phyloP scores from a whole-genome alignment of 64 coral and sea anemone species.

The Actinia tenebrosa region DNA sequence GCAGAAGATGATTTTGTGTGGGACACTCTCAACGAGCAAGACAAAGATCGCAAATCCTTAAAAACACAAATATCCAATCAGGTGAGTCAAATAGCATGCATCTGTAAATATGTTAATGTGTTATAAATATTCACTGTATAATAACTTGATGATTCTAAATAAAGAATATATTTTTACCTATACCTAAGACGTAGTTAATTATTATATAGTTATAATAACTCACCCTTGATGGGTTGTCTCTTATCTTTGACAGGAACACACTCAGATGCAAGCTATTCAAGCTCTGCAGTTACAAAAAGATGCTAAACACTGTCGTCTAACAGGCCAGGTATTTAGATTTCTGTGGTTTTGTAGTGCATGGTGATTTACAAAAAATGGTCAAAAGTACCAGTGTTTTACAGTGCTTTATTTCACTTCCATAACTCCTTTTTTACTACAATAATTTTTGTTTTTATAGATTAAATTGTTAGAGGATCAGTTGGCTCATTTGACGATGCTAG shows the following conservation, averaged over 20 bases:
- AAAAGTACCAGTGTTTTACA: too few relatives aligned
- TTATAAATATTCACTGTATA: too few relatives aligned
- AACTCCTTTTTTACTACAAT: too few relatives aligned
- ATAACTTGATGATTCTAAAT: too few relatives aligned
- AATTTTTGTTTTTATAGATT: slow-evolving; percentile 33
- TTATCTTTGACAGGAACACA: slow-evolving; percentile 41
- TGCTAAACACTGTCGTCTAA: slow-evolving; percentile 80
- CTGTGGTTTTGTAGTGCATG: too few relatives aligned
- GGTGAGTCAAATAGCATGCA: slow-evolving; percentile 16
- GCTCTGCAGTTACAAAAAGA: slow-evolving; percentile 92
- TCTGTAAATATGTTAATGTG: too few relatives aligned
- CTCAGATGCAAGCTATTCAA: slow-evolving; percentile 90
- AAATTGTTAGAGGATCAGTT: slow-evolving; percentile 78
- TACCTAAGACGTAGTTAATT: too few relatives aligned
- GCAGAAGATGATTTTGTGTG: slow-evolving; percentile 40
- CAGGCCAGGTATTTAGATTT: slow-evolving; percentile 54
- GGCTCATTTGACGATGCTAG: slow-evolving; percentile 61
- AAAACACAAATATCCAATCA: slow-evolving; percentile 73
- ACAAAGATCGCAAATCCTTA: slow-evolving; percentile 46
- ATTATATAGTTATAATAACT: too few relatives aligned
- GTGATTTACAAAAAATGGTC: too few relatives aligned
- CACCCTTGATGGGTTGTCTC: too few relatives aligned
- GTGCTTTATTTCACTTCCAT: too few relatives aligned
- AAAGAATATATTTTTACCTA: too few relatives aligned
- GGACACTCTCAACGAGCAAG: slow-evolving; percentile 54